Evolutionary conservation across 1,140 invertebrate species (phyloP).

Genomic region (Macrocentrus cingulum): DNA sequence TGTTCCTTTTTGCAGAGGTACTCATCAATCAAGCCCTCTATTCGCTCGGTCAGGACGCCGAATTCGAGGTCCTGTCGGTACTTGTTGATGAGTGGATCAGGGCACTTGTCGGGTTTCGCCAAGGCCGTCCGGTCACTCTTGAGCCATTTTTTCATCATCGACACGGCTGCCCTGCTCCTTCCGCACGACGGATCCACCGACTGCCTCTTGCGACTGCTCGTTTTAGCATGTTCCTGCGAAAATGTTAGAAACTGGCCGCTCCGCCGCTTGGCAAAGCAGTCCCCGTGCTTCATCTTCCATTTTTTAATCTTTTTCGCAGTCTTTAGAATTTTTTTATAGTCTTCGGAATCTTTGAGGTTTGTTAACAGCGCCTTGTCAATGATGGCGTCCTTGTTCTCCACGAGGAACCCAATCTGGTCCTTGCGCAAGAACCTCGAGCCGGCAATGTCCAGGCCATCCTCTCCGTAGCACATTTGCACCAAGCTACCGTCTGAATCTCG

Average conservation of each 20-base stretch:
- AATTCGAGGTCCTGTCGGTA: conserved; percentile 75
- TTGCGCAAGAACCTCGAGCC: conserved; percentile 83
- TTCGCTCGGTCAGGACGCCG: conserved; percentile 78
- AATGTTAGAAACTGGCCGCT: conserved; percentile 46
- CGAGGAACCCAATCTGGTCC: conserved; percentile 79
- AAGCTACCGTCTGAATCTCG: conserved; percentile 91
- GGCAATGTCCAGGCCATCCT: conserved; percentile 93
- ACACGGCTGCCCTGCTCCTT: conserved; percentile 53
- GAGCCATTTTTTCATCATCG: conserved; percentile 68
- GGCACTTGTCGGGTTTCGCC: conserved; percentile 58
- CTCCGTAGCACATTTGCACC: conserved; percentile 94
- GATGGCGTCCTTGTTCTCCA: conserved; percentile 74
- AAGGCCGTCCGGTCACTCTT: conserved; percentile 55
- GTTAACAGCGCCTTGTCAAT: conserved; percentile 63
- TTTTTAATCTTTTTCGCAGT: conserved; percentile 59
- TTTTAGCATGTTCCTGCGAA: conserved; percentile 38
- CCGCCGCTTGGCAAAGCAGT: conserved; percentile 51
- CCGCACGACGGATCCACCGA: conserved; percentile 37
- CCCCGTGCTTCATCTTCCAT: conserved; percentile 65
- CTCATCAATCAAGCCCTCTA: conserved; percentile 69
- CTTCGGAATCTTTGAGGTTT: conserved; percentile 60
- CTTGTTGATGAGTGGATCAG: conserved; percentile 73
- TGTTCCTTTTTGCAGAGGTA: conserved; percentile 62
- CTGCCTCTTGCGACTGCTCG: conserved; percentile 39
- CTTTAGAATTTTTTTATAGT: conserved; percentile 57